Evolutionary conservation across 2,113 vertebrate species (phyloP).

Genomic region (Gopherus flavomarginatus): DNA sequence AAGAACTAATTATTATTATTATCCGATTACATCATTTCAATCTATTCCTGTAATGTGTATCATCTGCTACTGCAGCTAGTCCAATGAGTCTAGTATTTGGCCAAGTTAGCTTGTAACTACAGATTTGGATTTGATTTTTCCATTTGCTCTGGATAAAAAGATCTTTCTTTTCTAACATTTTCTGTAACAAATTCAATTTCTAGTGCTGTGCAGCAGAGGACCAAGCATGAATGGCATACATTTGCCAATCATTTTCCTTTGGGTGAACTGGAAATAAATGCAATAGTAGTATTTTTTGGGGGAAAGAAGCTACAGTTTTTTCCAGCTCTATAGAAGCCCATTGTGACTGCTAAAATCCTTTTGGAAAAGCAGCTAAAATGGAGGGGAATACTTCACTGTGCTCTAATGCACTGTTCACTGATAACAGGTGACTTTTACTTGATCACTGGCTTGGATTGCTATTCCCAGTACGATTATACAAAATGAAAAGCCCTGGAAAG

Average conservation of each 20-base stretch:
- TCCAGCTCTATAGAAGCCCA: neutral
- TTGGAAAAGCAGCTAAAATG: conserved; percentile 32
- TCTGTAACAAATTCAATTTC: conserved; percentile 72
- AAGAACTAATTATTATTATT: neutral
- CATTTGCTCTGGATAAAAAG: conserved; percentile 67
- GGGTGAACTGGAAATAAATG: no score
- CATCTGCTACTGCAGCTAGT: neutral
- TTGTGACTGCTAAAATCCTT: neutral
- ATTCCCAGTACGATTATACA: neutral
- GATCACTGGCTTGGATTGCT: conserved; percentile 40
- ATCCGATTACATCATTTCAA: neutral
- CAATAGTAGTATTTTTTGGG: neutral
- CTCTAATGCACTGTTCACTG: conserved; percentile 19
- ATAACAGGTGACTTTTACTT: conserved; percentile 24
- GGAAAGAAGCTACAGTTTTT: neutral
- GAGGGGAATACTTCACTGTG: neutral
- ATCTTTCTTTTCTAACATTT: conserved; percentile 59
- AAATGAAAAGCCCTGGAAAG: conserved; percentile 32
- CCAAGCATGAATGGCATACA: conserved; percentile 63
- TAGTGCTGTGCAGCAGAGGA: conserved; percentile 28
- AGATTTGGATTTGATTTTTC: conserved; percentile 55
- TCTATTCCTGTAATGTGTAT: conserved; percentile 16
- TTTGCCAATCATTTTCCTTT: neutral
- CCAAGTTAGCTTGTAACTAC: conserved; percentile 61
- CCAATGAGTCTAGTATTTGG: conserved; percentile 27